Percentiles rank a stretch among this genome's conserved stretches.
These are phyloP conservation scores for Triplophysa rosa DNA, from an alignment of 2,113 vertebrate species.

Conservation along the genomic window DNA sequence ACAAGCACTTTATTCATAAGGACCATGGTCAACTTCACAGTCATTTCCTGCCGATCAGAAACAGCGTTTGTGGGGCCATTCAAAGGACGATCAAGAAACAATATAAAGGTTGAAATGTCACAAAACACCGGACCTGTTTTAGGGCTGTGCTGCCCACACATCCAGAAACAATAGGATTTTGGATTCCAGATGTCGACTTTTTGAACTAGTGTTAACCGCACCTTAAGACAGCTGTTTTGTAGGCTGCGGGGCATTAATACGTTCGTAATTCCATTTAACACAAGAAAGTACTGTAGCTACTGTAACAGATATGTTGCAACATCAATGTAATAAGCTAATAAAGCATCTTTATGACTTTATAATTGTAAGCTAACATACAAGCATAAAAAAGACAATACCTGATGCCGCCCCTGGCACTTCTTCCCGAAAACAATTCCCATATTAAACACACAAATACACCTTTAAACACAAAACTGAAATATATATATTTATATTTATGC, in stretches of 20 bases:
- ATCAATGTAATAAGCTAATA: background rate
- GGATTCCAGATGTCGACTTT: slow-evolving; percentile 64
- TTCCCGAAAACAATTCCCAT: too few relatives aligned
- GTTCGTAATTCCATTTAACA: background rate
- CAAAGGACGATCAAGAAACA: slow-evolving; percentile 55
- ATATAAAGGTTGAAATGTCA: slow-evolving; percentile 43
- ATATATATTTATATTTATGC: too few relatives aligned
- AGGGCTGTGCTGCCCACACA: background rate
- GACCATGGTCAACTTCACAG: slow-evolving; percentile 57
- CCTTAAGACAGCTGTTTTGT: slow-evolving; percentile 64
- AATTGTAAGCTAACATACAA: background rate
- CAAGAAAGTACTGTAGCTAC: too few relatives aligned
- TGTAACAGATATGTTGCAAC: background rate
- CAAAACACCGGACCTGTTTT: background rate
- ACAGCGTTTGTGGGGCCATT: slow-evolving; percentile 54
- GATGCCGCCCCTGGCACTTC: background rate
- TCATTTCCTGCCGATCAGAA: slow-evolving; percentile 60
- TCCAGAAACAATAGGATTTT: slow-evolving; percentile 44
- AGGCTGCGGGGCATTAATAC: background rate
- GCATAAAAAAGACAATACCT: background rate
- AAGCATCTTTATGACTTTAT: background rate
- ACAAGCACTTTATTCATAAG: slow-evolving; percentile 72
- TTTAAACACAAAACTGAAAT: too few relatives aligned
- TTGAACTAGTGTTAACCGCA: slow-evolving; percentile 51
- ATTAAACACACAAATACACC: too few relatives aligned